Percentiles rank a stretch among this genome's conserved stretches.
phyloP scores from a whole-genome alignment of 2,888 invertebrate genomes.

The Epirrhoe tristata region DNA sequence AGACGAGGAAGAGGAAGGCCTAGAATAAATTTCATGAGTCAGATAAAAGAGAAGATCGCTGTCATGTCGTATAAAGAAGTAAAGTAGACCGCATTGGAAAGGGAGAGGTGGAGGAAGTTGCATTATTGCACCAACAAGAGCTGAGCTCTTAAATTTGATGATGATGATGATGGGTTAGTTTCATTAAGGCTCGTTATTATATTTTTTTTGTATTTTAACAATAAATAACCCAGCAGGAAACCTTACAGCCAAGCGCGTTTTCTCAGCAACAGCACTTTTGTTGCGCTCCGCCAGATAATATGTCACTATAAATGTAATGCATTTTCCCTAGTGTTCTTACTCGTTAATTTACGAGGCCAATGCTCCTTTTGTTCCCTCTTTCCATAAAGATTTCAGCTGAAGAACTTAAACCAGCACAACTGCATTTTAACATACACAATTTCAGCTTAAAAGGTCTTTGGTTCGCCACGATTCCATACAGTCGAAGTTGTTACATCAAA shows the following conservation, averaged over 20 bases:
- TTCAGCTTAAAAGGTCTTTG: slow-evolving; percentile 11
- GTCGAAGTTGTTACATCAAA: neutral
- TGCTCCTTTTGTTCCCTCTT: slow-evolving; percentile 10
- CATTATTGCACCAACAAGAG: too few species aligned
- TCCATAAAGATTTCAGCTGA: slow-evolving; percentile 14
- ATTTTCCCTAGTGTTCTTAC: slow-evolving; percentile 14
- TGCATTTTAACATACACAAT: slow-evolving; percentile 33
- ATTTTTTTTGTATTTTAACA: neutral
- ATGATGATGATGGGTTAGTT: too few species aligned
- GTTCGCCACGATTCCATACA: neutral
- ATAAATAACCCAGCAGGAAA: neutral
- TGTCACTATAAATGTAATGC: slow-evolving; percentile 18
- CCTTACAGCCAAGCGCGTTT: neutral
- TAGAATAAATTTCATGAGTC: too few species aligned
- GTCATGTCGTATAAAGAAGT: too few species aligned
- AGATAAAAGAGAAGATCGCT: too few species aligned
- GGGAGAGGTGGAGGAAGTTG: too few species aligned
- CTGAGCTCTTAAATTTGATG: too few species aligned
- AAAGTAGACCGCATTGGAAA: too few species aligned
- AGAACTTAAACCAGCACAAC: slow-evolving; percentile 38
- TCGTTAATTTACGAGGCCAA: slow-evolving; percentile 20
- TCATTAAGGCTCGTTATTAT: neutral
- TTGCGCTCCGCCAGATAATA: neutral
- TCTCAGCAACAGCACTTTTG: neutral
- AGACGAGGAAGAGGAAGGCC: too few species aligned